Conservation (phyloP, 2,797 vertebrate species). For the Megaceryle alcyon region DNA sequence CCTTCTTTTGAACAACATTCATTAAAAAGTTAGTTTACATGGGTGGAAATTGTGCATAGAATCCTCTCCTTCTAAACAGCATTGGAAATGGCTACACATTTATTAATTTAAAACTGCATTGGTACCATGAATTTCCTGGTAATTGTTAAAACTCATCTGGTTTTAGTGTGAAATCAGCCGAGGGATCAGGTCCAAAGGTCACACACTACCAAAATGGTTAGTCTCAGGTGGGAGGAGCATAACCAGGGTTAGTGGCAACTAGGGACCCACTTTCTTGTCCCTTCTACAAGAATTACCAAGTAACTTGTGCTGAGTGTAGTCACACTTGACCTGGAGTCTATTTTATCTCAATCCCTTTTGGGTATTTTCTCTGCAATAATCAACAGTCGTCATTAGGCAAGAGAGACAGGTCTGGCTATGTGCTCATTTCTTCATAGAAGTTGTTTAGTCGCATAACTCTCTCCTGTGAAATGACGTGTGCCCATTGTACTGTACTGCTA, state of each 20-base stretch:
- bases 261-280: fast-evolving
- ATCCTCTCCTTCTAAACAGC: not conserved
- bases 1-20: not conserved
- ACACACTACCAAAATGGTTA: not conserved
- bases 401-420: not conserved
- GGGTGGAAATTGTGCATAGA: not conserved
- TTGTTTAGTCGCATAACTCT: not conserved
- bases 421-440: not conserved
- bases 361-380: not conserved
- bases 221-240: not conserved
- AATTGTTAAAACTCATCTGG: not conserved
- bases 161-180: not conserved
- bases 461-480: too few species aligned
- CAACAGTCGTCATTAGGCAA: not conserved
- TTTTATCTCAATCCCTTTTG: not conserved
- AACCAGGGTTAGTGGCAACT: not conserved
- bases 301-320: not conserved
- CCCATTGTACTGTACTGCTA: fast-evolving
- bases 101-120: not conserved
- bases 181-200: not conserved
- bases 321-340: not conserved
- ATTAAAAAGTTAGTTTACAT: not conserved
- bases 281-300: not conserved
- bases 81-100: not conserved
- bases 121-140: not conserved